A percentile compares a stretch with the other conserved stretches of the same genome.
phyloP scores from a whole-genome alignment of 2,113 vertebrate species.

The Phycodurus eques region DNA sequence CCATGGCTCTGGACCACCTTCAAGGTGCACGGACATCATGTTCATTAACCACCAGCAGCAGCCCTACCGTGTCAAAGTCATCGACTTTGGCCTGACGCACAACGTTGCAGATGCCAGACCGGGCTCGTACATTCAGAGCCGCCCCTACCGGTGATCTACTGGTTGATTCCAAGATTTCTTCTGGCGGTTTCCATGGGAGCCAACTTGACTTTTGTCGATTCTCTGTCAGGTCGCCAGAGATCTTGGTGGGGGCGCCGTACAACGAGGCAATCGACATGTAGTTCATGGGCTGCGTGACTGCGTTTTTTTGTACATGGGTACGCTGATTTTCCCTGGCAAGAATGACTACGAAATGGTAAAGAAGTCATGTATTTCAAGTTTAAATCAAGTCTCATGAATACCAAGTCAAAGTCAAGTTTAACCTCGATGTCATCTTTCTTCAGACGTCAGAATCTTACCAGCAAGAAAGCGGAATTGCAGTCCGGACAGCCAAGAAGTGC shows the following conservation, averaged over 20 bases:
- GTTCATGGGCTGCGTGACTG: conserved; percentile 19
- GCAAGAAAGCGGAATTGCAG: not conserved
- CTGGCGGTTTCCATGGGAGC: not conserved
- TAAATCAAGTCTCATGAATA: not conserved
- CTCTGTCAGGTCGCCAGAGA: conserved; percentile 20
- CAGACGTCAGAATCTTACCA: not conserved
- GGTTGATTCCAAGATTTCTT: not conserved
- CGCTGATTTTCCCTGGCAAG: not conserved
- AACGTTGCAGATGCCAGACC: not conserved
- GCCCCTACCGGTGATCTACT: conserved; percentile 8
- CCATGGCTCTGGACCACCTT: conserved; percentile 2
- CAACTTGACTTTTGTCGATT: not conserved
- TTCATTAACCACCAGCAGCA: conserved; percentile 9
- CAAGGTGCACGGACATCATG: conserved; percentile 5
- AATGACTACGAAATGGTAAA: conserved; percentile 20
- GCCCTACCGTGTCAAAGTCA: conserved; percentile 26
- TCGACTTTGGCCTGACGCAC: conserved; percentile 24
- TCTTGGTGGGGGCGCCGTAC: conserved; percentile 2
- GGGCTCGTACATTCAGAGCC: not conserved
- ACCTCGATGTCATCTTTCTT: not conserved
- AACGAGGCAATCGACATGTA: conserved; percentile 32
- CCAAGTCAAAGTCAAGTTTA: not conserved
- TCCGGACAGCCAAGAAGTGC: not conserved
- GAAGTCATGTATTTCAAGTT: not conserved
- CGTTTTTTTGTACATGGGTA: not conserved